Conservation (phyloP, 2,888 invertebrate species). For the Phorcus lineatus region DNA sequence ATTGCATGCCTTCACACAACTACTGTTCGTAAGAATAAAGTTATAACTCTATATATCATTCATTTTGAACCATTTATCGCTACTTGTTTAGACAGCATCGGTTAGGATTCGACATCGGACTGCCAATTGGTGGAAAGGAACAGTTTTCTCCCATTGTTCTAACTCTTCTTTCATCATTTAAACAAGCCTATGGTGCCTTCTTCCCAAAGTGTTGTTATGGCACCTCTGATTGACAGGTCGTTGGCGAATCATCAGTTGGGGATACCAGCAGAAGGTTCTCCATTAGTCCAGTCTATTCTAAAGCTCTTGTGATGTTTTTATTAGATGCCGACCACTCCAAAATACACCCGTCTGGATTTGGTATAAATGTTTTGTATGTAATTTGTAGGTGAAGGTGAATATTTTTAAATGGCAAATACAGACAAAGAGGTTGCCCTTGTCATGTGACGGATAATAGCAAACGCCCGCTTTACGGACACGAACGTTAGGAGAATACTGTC, state of each 20-base stretch:
- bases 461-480: constrained; percentile 52
- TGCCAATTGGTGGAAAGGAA: neutral
- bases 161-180: neutral
- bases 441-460: constrained; percentile 53
- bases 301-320: constrained; percentile 82
- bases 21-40: too few relatives aligned
- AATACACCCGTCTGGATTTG: constrained; percentile 31
- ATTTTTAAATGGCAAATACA: constrained; percentile 66
- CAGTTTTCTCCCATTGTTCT: neutral
- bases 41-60: too few relatives aligned
- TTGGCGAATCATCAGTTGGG: constrained; percentile 82
- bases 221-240: constrained; percentile 76
- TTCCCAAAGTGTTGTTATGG: constrained; percentile 91
- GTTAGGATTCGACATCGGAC: neutral
- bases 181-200: constrained; percentile 79
- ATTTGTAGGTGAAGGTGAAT: constrained; percentile 64
- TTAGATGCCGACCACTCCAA: constrained; percentile 84
- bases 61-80: too few relatives aligned
- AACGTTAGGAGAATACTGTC: constrained; percentile 25
- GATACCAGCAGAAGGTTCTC: constrained; percentile 89
- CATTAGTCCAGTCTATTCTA: constrained; percentile 82
- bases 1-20: too few relatives aligned
- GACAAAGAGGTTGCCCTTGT: constrained; percentile 57
- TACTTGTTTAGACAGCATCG: too few relatives aligned
- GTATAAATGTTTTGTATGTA: constrained; percentile 29